Evolutionary conservation across 2,888 invertebrate species (phyloP).

Genomic region (Drosophila borealis): DNA sequence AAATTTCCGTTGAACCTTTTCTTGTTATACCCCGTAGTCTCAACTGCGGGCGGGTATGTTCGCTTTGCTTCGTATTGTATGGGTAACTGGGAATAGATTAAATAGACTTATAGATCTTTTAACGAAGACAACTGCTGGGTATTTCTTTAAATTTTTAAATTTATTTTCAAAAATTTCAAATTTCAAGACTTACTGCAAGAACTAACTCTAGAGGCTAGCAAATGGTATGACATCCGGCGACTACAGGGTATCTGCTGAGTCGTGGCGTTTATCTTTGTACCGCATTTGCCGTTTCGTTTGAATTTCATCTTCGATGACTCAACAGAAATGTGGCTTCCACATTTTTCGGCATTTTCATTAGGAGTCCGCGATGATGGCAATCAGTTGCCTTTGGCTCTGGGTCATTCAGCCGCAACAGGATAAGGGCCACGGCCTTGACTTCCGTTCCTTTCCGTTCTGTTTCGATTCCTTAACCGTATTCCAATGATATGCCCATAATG

Average conservation of each 20-base stretch:
- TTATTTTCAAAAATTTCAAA: too few species aligned
- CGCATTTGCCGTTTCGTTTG: constrained; percentile 26
- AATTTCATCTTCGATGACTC: constrained; percentile 62
- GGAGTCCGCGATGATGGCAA: constrained; percentile 65
- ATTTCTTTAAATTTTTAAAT: too few species aligned
- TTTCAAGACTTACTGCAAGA: too few species aligned
- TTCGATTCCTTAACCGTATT: constrained; percentile 37
- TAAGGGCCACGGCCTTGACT: constrained; percentile 59
- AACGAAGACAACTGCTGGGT: too few species aligned
- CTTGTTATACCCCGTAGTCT: constrained; percentile 10
- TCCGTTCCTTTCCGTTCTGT: constrained; percentile 38
- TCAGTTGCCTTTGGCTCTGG: constrained; percentile 58
- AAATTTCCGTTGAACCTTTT: constrained; percentile 58
- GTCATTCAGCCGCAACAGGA: constrained; percentile 66
- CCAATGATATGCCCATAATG: constrained; percentile 53
- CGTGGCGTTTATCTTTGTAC: background rate
- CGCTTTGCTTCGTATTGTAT: background rate
- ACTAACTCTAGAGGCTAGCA: too few species aligned
- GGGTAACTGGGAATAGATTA: too few species aligned
- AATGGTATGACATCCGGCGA: too few species aligned
- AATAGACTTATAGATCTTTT: too few species aligned
- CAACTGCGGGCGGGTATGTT: background rate
- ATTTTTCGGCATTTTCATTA: constrained; percentile 72
- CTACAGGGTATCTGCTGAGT: constrained; percentile 10
- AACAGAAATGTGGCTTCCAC: constrained; percentile 55